A percentile compares a stretch with the other conserved stretches of the same genome.
Conservation (phyloP, 2,888 invertebrate genomes). For the Callinectes sapidus region DNA sequence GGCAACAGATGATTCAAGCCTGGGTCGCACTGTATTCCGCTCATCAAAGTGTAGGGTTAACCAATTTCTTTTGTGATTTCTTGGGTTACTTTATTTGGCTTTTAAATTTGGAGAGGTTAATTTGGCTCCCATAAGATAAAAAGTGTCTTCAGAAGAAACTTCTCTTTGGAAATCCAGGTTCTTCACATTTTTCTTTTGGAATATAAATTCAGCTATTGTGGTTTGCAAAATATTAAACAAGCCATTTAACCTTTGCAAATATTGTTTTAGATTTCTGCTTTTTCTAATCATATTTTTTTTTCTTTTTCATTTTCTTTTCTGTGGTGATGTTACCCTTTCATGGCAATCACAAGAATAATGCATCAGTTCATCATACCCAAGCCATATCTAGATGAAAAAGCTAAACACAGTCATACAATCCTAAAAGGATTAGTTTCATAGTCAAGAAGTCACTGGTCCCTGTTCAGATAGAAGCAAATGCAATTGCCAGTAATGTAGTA, state of each 20-base stretch:
- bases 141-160: not conserved
- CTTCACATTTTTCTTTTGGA: not conserved
- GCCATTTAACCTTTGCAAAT: not conserved
- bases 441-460: not conserved
- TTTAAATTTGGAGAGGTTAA: constrained; percentile 37
- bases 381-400: constrained; percentile 1
- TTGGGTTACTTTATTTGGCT: constrained; percentile 32
- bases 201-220: not conserved
- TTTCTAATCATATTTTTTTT: not conserved
- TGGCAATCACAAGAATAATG: not conserved
- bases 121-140: constrained; percentile 2
- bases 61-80: constrained; percentile 43
- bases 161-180: not conserved
- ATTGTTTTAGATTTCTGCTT: not conserved
- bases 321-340: constrained; percentile 13
- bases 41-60: constrained; percentile 71
- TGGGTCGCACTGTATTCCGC: constrained; percentile 70
- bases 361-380: constrained; percentile 23
- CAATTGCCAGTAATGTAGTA: not conserved
- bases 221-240: not conserved
- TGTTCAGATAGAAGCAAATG: not conserved
- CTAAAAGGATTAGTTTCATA: not conserved
- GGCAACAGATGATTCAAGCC: constrained; percentile 59
- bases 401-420: not conserved
- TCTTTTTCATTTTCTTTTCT: not conserved